Base-by-base conservation (phyloP, 2,113 vertebrate species). In the Muntiacus reevesi region DNA sequence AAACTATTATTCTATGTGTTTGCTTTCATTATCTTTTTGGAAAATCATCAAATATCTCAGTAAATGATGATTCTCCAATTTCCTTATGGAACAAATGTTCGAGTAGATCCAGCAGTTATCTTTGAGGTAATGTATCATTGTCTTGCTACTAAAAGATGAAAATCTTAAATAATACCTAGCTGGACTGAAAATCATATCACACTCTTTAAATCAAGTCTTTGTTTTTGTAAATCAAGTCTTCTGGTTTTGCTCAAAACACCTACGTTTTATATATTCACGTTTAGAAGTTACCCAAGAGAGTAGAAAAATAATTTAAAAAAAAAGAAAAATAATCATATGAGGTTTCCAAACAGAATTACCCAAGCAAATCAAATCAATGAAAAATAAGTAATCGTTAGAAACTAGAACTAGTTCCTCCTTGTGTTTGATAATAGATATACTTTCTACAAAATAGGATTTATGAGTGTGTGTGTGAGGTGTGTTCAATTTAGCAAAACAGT, bases 291-390 rank as follows among this genome's bases (percentile, higher is more conserved):
- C 93, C 79, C 28, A 94, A 52, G 45, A 89, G 47, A 55, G 55
- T 30, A 91, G 60, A 12, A 59, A 92, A 85, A 86, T 92, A 60
- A 78, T 47, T 21, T 55, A 4, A 76, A 19, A 71, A 71, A 71
- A 71, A 71, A 71, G 19, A 71, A 40, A 81, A 93, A 93, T 17
- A 40, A 76, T 74, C 71, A 25, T 14, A 43, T 92, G 36, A 95
- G 59, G 52, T 89, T 96, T 89, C 54, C 60, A 95, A 96, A 95
- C 16, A 94, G 43, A 85, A 96, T 85, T 87, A 96, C 67, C 33
- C 15, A 59, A 88, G 52, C 94, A 90, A 92, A 88, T 91, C 33
- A 94, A 94, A 92, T 94, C 50, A 47, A 87, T 33, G 55, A 87
- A 89, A 87, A 94, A 74, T 90, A 92, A 23, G 25, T 59, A 74